Evolutionary conservation across 2,797 vertebrate species (phyloP).

Genomic region (Emys orbicularis): DNA sequence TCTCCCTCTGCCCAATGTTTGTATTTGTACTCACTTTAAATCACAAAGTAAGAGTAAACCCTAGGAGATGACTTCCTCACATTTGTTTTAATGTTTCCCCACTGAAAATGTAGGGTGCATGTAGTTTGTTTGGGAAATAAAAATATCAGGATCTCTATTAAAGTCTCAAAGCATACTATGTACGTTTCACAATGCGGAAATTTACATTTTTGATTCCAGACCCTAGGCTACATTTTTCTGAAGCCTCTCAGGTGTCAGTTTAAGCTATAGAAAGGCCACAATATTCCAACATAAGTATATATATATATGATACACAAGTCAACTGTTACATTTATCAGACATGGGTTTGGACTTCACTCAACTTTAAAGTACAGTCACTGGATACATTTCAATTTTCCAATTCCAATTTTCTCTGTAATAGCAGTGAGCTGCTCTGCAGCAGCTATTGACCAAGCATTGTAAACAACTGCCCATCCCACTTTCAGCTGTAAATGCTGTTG

Average conservation of each 20-base stretch:
- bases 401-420: constrained; percentile 58
- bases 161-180: neutral
- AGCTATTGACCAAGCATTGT: constrained; percentile 49
- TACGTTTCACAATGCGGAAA: neutral
- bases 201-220: neutral
- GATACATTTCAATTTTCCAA: constrained; percentile 60
- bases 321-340: constrained; percentile 49
- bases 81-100: neutral
- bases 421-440: constrained; percentile 19
- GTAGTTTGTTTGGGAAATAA: neutral
- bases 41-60: neutral
- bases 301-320: constrained; percentile 22
- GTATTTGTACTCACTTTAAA: constrained; percentile 7
- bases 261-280: constrained; percentile 28
- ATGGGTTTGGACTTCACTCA: constrained; percentile 54
- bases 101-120: neutral
- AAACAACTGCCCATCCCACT: constrained; percentile 61
- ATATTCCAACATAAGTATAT: constrained; percentile 31
- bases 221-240: neutral
- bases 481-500: constrained; percentile 70
- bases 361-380: constrained; percentile 52
- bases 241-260: neutral
- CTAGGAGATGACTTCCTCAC: neutral
- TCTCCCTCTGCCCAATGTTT: neutral
- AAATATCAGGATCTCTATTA: neutral